Evolutionary conservation across 2,797 vertebrate genomes (phyloP).

Genomic region (Sphenodon punctatus): DNA sequence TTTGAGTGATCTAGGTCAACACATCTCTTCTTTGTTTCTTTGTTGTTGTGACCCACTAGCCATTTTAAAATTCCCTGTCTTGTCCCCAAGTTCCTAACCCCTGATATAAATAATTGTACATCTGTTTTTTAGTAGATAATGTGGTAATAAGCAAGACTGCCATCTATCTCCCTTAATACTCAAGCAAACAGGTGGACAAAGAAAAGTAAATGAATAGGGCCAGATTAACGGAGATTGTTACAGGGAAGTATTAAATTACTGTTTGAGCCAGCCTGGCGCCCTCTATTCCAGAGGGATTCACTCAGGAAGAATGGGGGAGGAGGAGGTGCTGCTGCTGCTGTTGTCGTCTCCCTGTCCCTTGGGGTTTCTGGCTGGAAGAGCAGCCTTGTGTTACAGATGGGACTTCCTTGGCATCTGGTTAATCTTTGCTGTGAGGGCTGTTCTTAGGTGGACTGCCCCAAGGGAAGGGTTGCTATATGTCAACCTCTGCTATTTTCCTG

Average conservation of each 20-base stretch:
- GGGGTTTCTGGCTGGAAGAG: too few relatives aligned
- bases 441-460: constrained; percentile 20
- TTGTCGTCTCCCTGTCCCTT: not conserved
- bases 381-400: too few relatives aligned
- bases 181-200: not conserved
- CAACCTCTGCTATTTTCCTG: constrained; percentile 56
- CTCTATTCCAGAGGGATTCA: not conserved
- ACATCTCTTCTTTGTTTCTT: too few relatives aligned
- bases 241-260: not conserved
- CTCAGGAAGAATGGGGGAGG: not conserved
- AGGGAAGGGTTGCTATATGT: not conserved
- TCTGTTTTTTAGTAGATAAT: too few relatives aligned
- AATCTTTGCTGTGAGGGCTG: too few relatives aligned
- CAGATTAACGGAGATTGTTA: not conserved
- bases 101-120: too few relatives aligned
- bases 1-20: too few relatives aligned
- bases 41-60: too few relatives aligned
- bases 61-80: too few relatives aligned
- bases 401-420: too few relatives aligned
- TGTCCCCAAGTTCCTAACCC: too few relatives aligned
- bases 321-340: not conserved
- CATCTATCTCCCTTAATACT: not conserved
- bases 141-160: too few relatives aligned
- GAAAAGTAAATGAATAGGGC: not conserved
- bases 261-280: not conserved